phyloP scores from a whole-genome alignment of 2,113 vertebrate species.

The Ageneiosus marmoratus region DNA sequence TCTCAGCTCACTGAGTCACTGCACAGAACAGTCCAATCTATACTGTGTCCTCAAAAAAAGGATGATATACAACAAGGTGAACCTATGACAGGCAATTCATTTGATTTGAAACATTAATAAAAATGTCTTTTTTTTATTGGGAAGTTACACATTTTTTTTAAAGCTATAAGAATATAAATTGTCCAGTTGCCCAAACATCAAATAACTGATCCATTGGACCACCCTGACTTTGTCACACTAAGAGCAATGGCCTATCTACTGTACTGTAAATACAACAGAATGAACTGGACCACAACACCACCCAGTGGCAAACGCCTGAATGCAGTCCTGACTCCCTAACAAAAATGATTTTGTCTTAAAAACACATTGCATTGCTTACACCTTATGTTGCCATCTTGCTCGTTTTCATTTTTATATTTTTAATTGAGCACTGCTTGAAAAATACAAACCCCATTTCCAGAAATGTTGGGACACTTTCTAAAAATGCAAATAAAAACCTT shows the following conservation, averaged over 20 bases:
- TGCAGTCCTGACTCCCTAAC: neutral
- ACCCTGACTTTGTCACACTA: neutral
- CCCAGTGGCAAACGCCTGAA: neutral
- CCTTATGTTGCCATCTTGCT: neutral
- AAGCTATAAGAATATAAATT: neutral
- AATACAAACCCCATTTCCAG: too few species aligned
- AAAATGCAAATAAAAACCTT: too few species aligned
- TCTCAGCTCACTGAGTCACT: slow-evolving; percentile 59
- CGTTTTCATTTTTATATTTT: neutral
- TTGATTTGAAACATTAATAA: too few species aligned
- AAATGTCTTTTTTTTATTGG: too few species aligned
- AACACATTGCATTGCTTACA: neutral
- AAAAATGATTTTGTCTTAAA: neutral
- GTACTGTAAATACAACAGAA: neutral
- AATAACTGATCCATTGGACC: neutral
- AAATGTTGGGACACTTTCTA: too few species aligned
- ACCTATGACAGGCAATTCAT: neutral
- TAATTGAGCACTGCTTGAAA: neutral
- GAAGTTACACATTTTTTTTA: neutral
- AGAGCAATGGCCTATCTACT: neutral
- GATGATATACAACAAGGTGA: neutral
- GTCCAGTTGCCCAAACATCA: neutral
- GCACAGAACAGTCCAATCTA: slow-evolving; percentile 45
- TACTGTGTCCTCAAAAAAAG: neutral
- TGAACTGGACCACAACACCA: neutral